These are phyloP conservation scores for Epinephelus fuscoguttatus DNA, from an alignment of 2,113 vertebrate genomes.

Conservation along the genomic window DNA sequence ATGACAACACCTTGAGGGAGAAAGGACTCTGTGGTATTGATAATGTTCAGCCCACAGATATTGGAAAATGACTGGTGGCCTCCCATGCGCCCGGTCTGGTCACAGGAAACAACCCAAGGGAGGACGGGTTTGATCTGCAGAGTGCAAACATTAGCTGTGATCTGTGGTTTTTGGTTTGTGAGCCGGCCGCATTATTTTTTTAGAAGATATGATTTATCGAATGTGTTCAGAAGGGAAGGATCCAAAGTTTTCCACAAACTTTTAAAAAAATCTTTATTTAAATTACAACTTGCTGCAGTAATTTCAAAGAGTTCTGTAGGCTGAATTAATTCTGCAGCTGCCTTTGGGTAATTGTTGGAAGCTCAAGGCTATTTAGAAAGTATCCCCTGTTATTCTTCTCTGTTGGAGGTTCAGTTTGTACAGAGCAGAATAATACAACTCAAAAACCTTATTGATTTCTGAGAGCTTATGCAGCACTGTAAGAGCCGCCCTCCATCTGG, in stretches of 20 bases:
- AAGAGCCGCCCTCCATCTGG: constrained; percentile 17
- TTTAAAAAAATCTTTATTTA: background rate
- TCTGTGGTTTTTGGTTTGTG: background rate
- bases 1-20: constrained; percentile 13
- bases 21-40: constrained; percentile 30
- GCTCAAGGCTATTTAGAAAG: constrained; percentile 50
- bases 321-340: constrained; percentile 40
- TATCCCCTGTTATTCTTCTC: constrained; percentile 25
- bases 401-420: constrained; percentile 31
- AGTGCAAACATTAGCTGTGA: constrained; percentile 4
- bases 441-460: constrained; percentile 52
- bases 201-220: background rate
- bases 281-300: background rate
- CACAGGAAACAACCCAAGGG: constrained; percentile 23
- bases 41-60: constrained; percentile 27
- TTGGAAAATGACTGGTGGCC: constrained; percentile 18
- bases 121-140: background rate
- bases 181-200: background rate
- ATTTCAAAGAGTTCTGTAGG: constrained; percentile 3
- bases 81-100: background rate
- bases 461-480: constrained; percentile 23
- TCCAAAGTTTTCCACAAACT: constrained; percentile 5
- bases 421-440: constrained; percentile 1
- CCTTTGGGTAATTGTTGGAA: constrained; percentile 45
- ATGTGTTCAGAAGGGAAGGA: background rate